Base-by-base conservation (phyloP, 1,140 invertebrate species). In the Bactericera cockerelli region DNA sequence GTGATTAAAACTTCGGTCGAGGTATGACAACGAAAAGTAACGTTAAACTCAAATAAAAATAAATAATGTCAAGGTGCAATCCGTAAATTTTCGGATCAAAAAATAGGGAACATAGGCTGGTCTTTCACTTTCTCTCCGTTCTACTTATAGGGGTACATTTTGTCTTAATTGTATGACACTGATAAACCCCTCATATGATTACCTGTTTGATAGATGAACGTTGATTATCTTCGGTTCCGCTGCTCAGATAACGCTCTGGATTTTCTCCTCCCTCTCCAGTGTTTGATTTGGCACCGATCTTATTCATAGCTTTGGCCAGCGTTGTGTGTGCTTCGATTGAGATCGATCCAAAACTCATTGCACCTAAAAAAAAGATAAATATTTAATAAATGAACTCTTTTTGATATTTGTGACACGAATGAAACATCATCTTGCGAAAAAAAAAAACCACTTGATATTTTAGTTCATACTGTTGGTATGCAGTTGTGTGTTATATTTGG, bases 261-360 rank as follows among this genome's bases (percentile, higher is more conserved):
- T 88, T 90, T 79, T 93, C 89, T 59, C 86, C 83, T 66, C 84
- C 83, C 74, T 86, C 83, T 56, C 83, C 83, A 4, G 84, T 86
- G 67, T 86, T 86, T 16, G 82, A 84, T 68, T 85, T 85, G 2
- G 75, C 84, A 49, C 82, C 81, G 31, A 87, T 75, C 63, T 77
- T 73, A 71, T 99, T 99, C 96, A 99, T 99, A 1, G 95, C 95
- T 58, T 96, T 80, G 2, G 96, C 95, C 13, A 99, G 74, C 0
- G 94, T 90, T 25, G 84, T 81, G 75, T 99, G 96, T 0, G 96
- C 89, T 75, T 99, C 96, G 61, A 93, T 72, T 0, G 87, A 90
- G 63, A 93, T 92, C 63, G 84, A 88, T n/a, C 90, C 89, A 73
- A 93, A 93, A 73, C 87, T 90, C 89, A 93, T 93, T 1, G 89